Percentiles rank a stretch among this genome's conserved stretches.
Evolutionary conservation across 2,888 invertebrate genomes (phyloP).

Genomic region (Agrilus biguttatus): DNA sequence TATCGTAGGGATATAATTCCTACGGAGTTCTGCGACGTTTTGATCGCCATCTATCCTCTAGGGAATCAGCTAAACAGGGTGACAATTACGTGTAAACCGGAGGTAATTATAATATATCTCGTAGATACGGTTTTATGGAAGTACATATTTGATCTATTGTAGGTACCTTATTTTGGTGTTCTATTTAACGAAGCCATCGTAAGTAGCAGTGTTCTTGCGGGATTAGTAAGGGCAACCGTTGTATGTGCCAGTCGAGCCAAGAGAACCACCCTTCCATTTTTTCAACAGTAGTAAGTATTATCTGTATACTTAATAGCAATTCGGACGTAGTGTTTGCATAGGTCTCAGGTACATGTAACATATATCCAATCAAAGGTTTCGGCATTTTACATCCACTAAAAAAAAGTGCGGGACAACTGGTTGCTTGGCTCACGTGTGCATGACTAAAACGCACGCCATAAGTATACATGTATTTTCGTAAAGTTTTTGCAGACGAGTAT

Average conservation of each 20-base stretch:
- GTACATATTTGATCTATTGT: conserved; percentile 6
- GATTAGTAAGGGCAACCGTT: conserved; percentile 78
- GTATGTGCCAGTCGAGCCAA: conserved; percentile 85
- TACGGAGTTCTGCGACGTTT: conserved; percentile 97
- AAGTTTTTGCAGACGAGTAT: too few relatives aligned
- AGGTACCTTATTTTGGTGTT: conserved; percentile 90
- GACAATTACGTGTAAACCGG: conserved; percentile 75
- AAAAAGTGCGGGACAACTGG: too few relatives aligned
- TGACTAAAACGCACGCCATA: too few relatives aligned
- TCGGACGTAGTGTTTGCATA: too few relatives aligned
- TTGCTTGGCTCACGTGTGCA: too few relatives aligned
- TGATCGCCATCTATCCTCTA: conserved; percentile 91
- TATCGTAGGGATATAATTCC: conserved; percentile 95
- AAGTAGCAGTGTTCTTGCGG: conserved; percentile 58
- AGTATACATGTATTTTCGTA: too few relatives aligned
- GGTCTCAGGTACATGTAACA: too few relatives aligned
- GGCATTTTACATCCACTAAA: too few relatives aligned
- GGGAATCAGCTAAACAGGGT: conserved; percentile 74
- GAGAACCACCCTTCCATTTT: conserved; percentile 75
- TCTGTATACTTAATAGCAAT: too few relatives aligned
- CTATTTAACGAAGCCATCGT: conserved; percentile 85
- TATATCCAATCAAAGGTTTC: too few relatives aligned
- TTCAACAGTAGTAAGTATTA: conserved; percentile 70
- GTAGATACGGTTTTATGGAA: background rate
- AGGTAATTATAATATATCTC: conserved; percentile 38